Base-by-base conservation (phyloP, 2,888 invertebrate species). In the Patella depressa region DNA sequence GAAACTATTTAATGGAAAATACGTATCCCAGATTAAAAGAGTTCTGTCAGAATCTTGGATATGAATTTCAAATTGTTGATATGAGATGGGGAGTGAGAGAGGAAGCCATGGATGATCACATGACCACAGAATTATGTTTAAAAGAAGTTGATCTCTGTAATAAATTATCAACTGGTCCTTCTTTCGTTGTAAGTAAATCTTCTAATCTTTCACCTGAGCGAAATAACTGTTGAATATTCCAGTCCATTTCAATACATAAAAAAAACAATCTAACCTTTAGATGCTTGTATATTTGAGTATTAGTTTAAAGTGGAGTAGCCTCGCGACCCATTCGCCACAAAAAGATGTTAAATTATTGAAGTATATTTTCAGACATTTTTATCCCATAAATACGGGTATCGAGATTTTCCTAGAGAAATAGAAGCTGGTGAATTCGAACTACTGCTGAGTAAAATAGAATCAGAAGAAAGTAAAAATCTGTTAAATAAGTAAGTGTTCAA, bases 41-140 rank as follows among this genome's bases (percentile, higher is more conserved):
- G 5, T 87, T 85, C 75, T 89, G 89, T 77, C 88, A 86, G 74
- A 78, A 85, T 53, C 80, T 78, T 4, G 89, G 89, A 0, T 89
- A 88, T 77, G 88, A 89, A 77, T 89, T 89, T 74, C 89, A 89
- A 81, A 87, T 89, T 57, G 85, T 85, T 1, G 86, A 89, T 81
- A 89, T 89, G 89, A 77, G 89, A 34, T 89, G 89, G 89, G 89
- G 89, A 5, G 82, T 89, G 9, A 81, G 89, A 53, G 86, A 88
- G 55, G 87, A 89, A 72, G 87, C 89, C 1, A 83, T 83, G 9
- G 87, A 89, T 78, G 88, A 89, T 75, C 88, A 89, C 76, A 86
- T 84, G 79, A 84, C 86, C 29, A 86, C 86, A 1, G 89, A 89
- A 53, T 81, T 89, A n/a, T 89, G 89, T 82, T 77, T 89, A 15